A percentile compares a stretch with the other conserved stretches of the same genome.
phyloP scores from a whole-genome alignment of 2,888 invertebrate species.

The Cremastinae sp. region DNA sequence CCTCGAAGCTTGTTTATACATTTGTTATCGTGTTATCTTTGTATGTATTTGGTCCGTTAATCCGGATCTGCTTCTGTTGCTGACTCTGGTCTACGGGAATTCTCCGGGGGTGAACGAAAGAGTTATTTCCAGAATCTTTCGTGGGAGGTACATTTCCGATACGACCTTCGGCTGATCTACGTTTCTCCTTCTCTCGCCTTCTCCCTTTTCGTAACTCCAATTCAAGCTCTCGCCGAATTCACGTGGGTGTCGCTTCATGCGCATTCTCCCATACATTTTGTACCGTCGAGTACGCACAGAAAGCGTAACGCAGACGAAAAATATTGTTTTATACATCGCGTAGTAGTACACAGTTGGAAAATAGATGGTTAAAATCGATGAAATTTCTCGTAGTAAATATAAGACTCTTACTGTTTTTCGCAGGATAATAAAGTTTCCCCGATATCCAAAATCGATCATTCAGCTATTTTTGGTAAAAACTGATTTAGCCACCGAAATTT shows the following conservation, averaged over 20 bases:
- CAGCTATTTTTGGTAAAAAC: too few species aligned
- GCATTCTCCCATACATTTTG: slow-evolving; percentile 10
- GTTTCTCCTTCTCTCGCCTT: slow-evolving; percentile 46
- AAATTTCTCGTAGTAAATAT: neutral
- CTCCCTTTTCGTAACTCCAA: too few species aligned
- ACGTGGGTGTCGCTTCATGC: slow-evolving; percentile 61
- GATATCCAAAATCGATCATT: too few species aligned
- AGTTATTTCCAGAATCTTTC: slow-evolving; percentile 70
- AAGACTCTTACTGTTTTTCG: neutral
- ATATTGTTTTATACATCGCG: slow-evolving; percentile 9
- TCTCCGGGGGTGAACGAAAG: slow-evolving; percentile 36
- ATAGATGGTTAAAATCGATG: neutral
- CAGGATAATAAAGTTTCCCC: too few species aligned
- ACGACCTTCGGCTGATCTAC: slow-evolving; percentile 64
- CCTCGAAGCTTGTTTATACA: neutral
- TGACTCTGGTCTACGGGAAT: slow-evolving; percentile 53
- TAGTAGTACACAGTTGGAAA: neutral
- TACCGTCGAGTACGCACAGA: neutral
- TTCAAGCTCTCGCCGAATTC: slow-evolving; percentile 51
- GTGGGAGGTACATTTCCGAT: slow-evolving; percentile 67
- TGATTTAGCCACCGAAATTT: too few species aligned
- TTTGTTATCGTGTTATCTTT: slow-evolving; percentile 24
- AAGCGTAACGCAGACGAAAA: neutral
- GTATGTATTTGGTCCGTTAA: slow-evolving; percentile 36
- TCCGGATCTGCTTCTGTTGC: slow-evolving; percentile 48